phyloP scores from a whole-genome alignment of 2,113 vertebrate genomes.

The Petromus typicus region DNA sequence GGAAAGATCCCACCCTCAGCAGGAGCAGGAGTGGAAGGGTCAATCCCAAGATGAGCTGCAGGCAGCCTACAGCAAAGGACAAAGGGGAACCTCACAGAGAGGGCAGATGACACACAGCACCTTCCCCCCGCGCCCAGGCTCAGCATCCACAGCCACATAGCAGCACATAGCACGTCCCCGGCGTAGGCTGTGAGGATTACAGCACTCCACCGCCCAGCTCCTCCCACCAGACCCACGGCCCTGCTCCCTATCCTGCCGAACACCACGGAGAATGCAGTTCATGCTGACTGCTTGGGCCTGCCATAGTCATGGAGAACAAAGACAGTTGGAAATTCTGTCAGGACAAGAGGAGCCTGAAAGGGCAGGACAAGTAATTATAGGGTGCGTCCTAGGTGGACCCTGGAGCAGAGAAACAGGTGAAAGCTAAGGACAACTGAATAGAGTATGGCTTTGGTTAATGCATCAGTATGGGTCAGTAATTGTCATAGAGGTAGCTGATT shows the following conservation, averaged over 20 bases:
- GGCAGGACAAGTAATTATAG: rapidly evolving
- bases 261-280: not conserved
- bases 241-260: not conserved
- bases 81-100: rapidly evolving
- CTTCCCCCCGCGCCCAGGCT: not conserved
- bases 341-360: not conserved
- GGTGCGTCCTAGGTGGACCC: not conserved
- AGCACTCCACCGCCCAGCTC: not conserved
- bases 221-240: not conserved
- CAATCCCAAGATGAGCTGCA: not conserved
- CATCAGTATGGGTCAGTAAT: rapidly evolving
- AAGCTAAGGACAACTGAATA: not conserved
- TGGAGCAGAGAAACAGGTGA: not conserved
- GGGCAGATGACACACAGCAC: not conserved
- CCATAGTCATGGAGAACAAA: not conserved
- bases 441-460: rapidly evolving
- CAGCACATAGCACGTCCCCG: no score
- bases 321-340: not conserved
- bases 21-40: not conserved
- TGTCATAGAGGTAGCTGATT: rapidly evolving
- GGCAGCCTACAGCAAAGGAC: not conserved
- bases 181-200: rapidly evolving
- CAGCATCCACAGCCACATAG: not conserved
- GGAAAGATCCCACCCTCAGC: not conserved
- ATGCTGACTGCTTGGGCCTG: not conserved